Evolutionary conservation across 2,113 vertebrate species (phyloP), one percentile per base, ranked within the genome.

Genomic region (Bufo bufo): DNA sequence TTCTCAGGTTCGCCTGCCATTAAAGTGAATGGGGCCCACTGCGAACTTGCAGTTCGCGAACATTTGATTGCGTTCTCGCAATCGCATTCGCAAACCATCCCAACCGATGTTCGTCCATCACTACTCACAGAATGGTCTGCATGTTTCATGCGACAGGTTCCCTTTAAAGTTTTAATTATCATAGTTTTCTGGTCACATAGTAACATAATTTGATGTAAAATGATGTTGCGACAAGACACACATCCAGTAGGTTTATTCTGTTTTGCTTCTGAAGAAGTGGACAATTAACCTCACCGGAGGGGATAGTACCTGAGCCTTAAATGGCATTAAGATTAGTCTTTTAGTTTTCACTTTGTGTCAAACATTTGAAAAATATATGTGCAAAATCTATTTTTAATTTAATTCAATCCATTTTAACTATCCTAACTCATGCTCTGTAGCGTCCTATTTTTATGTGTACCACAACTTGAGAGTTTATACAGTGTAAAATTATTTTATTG

Each of bases 211-310:
- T 33, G 58, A 71, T 43, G 11, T 43, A 45, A 71, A 12, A 71
- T 61, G 79, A 45, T 33, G 58, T 61, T 81, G 0, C 10, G 33
- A 33, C 66, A 84, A 52, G 49, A 71, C 13, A 4, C 14, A n/a
- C 12, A n/a, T 71, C 7, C 11, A 54, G 23, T 0, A 7, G 71
- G 20, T 17, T 54, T n/a, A 54, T 17, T 13, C 49, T 71, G 47
- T 54, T 9, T 10, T 84, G 20, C 50, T 69, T 54, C 20, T 9
- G 49, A 49, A 82, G 23, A 19, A 65, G 43, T 19, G 45, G 45
- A 12, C 80, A 82, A 82, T 82, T 82, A 84, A 52, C 65, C 82
- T 71, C 63, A 54, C n/a, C 71, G 65, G 63, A 71, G 65, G 65
- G 50, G 71, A 66, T 4, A 52, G 33, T 20, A 19, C n/a, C 61